phyloP scores from a whole-genome alignment of 2,797 vertebrate genomes.

The Enoplosus armatus region DNA sequence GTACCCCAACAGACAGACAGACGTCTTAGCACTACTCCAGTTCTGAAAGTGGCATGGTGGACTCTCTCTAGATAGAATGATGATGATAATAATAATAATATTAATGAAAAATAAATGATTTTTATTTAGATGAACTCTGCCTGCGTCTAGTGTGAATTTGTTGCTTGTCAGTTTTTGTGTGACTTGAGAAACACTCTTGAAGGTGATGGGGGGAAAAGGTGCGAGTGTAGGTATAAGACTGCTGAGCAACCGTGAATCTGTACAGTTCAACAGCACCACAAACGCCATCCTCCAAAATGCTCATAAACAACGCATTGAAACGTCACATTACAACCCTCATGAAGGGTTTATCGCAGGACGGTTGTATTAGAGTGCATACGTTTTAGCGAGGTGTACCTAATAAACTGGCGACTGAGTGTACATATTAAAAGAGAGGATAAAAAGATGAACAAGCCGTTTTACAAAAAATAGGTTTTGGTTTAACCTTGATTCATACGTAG shows the following conservation, averaged over 20 bases:
- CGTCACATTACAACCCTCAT: too few relatives aligned
- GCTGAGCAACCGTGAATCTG: not conserved
- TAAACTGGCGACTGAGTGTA: not conserved
- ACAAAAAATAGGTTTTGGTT: not conserved
- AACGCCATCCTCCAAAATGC: too few relatives aligned
- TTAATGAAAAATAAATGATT: slow-evolving; percentile 85
- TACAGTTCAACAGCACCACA: too few relatives aligned
- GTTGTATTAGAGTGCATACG: too few relatives aligned
- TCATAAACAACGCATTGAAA: too few relatives aligned
- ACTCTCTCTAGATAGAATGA: slow-evolving; percentile 81
- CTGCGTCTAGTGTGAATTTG: slow-evolving; percentile 34
- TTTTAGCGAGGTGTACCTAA: not conserved
- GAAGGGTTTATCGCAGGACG: too few relatives aligned
- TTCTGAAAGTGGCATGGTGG: slow-evolving; percentile 83
- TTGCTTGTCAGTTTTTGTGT: not conserved
- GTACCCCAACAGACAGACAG: slow-evolving; percentile 67
- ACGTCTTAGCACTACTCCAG: slow-evolving; percentile 80
- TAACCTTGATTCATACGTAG: not conserved
- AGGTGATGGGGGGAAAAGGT: too few relatives aligned
- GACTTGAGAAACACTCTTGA: not conserved
- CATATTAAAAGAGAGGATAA: not conserved
- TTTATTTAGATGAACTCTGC: slow-evolving; percentile 83
- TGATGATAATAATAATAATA: slow-evolving; percentile 76
- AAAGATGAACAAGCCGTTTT: not conserved
- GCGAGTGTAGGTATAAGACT: too few relatives aligned